These are phyloP conservation scores for Rhinogobio ventralis DNA, from an alignment of 2,797 vertebrate species.

Conservation along the genomic window DNA sequence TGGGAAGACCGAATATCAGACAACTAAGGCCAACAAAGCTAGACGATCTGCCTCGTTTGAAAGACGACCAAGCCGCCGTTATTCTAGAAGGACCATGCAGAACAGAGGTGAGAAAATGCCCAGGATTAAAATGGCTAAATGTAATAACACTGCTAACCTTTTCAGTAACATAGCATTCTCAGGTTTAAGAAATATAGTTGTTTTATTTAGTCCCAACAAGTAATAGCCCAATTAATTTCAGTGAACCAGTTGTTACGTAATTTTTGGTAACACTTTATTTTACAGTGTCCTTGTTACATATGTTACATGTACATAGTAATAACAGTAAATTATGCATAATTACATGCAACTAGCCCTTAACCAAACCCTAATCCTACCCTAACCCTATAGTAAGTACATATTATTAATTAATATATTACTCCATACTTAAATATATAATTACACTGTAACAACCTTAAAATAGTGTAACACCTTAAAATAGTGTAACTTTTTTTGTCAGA, in stretches of 20 bases:
- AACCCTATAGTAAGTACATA: too few species aligned
- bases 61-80: slow-evolving; percentile 94
- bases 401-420: too few species aligned
- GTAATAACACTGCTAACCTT: neutral
- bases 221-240: neutral
- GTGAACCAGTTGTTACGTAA: neutral
- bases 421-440: too few species aligned
- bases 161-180: neutral
- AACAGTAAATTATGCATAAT: too few species aligned
- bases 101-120: slow-evolving; percentile 82
- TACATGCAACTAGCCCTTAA: too few species aligned
- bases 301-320: too few species aligned
- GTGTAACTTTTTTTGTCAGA: neutral
- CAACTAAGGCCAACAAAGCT: slow-evolving; percentile 94
- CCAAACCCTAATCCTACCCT: too few species aligned
- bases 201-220: neutral
- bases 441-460: too few species aligned
- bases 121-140: neutral
- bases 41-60: slow-evolving; percentile 94
- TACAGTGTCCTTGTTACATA: too few species aligned
- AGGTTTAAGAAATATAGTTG: neutral
- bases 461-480: too few species aligned
- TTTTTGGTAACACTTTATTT: too few species aligned
- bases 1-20: slow-evolving; percentile 98
- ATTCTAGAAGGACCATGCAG: slow-evolving; percentile 91